These are phyloP conservation scores for Podarcis lilfordi DNA, from an alignment of 2,797 vertebrate species.

Conservation along the genomic window DNA sequence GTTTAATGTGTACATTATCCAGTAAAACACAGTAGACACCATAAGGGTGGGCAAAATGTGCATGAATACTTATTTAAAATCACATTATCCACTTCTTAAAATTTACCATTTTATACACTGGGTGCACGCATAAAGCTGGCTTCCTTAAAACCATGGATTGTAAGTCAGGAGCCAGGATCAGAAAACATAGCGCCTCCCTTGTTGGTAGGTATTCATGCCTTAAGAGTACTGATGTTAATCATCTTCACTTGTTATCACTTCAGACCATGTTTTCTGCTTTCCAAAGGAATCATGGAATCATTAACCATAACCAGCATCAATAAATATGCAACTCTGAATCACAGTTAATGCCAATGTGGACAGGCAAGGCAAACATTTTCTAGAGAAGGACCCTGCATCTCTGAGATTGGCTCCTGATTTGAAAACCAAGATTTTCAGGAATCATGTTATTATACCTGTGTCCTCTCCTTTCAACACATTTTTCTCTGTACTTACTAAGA, in stretches of 20 bases:
- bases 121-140: background rate
- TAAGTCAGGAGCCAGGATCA: background rate
- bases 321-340: background rate
- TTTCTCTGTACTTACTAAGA: background rate
- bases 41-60: background rate
- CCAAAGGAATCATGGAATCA: background rate
- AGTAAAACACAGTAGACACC: background rate
- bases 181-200: background rate
- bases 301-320: background rate
- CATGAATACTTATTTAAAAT: background rate
- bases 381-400: background rate
- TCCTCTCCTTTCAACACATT: background rate
- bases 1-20: background rate
- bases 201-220: background rate
- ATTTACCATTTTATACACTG: background rate
- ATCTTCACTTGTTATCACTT: background rate
- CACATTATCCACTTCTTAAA: background rate
- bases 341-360: background rate
- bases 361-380: background rate
- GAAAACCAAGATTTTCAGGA: background rate
- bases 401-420: background rate
- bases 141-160: background rate
- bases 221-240: background rate
- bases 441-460: background rate
- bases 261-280: background rate